Base-by-base conservation (phyloP, 2,888 invertebrate species). In the Ommatoiulus sabulosus region DNA sequence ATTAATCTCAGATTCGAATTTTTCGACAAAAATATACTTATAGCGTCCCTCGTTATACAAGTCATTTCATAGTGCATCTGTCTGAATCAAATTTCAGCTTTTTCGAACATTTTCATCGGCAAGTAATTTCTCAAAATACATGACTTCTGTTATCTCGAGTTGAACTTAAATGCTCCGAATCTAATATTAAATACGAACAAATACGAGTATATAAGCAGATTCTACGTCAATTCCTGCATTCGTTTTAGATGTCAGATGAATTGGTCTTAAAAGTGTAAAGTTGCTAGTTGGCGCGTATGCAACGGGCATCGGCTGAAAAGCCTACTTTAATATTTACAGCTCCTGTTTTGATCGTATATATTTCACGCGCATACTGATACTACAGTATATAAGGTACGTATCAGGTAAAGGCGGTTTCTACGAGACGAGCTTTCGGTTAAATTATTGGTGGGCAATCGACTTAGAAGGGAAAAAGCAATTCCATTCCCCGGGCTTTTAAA, bases 391-490 rank as follows among this genome's bases (percentile, higher is more conserved):
- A 35, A 35, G 35, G 35, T 35, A 52, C 52, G 72, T 15, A 24
- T 1, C 72, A 72, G 72, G 72, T 72, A 72, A 72, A 72, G 6
- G 7, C 72, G 20, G 8, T 72, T 5, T 24, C 20, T 72, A 72
- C 20, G 24, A 72, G 24, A 24, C 20, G 72, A 72, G 72, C 72
- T 72, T 72, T 72, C 24, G 72, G 72, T n/a, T 72, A 72, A 72
- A 72, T 72, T 72, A 72, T 20, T 72, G 72, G 4, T 72, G 72
- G 72, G 20, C 72, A 72, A 72, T 72, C n/a, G 72, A 72, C 72
- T 72, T 72, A 72, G 20, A 72, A 72, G 72, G 72, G 72, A 72
- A 24, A 72, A 72, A 72, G 72, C 72, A 72, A 72, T 72, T 72
- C 72, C 72, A 72, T 72, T 72, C 24, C 72, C 6, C 24, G n/a